A percentile compares a stretch with the other conserved stretches of the same genome.
phyloP scores from a whole-genome alignment of 2,888 invertebrate genomes.

The Acrobeloides nanus region DNA sequence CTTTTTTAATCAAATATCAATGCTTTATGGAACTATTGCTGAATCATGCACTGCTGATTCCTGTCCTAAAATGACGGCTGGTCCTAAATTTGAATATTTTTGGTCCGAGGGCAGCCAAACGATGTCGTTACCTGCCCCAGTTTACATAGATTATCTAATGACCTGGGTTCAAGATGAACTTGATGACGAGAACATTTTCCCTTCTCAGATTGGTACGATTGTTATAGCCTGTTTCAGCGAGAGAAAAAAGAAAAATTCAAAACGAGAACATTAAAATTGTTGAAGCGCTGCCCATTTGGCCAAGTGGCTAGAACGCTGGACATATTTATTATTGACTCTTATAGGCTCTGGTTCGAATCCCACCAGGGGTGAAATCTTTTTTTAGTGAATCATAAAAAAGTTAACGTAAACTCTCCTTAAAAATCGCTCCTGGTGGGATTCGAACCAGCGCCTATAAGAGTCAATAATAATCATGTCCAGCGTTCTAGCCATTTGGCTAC shows the following conservation, averaged over 20 bases:
- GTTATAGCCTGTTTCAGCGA: conserved; percentile 4
- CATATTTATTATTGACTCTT: no score
- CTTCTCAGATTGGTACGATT: conserved; percentile 79
- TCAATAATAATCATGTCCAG: no score
- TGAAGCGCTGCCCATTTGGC: no score
- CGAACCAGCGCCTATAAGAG: no score
- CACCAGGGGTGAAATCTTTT: no score
- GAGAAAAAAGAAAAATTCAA: no score
- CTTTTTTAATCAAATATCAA: conserved; percentile 99
- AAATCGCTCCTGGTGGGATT: no score
- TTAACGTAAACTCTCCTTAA: no score
- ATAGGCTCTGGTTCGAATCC: background rate
- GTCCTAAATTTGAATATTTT: conserved; percentile 97
- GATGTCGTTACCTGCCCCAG: conserved; percentile 55
- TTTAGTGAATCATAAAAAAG: no score
- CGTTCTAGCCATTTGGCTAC: no score
- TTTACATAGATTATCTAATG: conserved; percentile 98
- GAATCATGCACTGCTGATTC: conserved; percentile 97
- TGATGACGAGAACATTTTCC: conserved; percentile 94
- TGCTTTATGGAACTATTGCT: conserved; percentile 98
- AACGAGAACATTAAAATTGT: no score
- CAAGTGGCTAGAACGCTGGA: no score
- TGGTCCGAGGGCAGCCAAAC: conserved; percentile 79
- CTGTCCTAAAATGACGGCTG: conserved; percentile 74
- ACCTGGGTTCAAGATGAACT: conserved; percentile 99